These are phyloP conservation scores for Drosophila basisetae DNA, from an alignment of 2,888 invertebrate genomes.

Conservation along the genomic window DNA sequence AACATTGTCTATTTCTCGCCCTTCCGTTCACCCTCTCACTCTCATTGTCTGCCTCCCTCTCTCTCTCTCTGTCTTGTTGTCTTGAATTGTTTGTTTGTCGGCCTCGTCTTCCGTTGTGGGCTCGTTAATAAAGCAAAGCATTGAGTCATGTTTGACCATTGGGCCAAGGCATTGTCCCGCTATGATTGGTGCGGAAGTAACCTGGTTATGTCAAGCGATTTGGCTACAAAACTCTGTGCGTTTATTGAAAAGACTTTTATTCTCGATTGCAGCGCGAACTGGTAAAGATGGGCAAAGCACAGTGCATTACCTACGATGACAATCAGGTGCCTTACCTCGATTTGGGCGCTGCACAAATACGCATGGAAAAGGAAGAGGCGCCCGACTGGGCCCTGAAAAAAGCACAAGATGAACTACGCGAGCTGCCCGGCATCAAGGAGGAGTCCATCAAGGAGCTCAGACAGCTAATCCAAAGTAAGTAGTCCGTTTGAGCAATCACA, in stretches of 20 bases:
- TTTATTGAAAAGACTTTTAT: constrained; percentile 52
- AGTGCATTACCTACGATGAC: constrained; percentile 86
- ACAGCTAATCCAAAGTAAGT: constrained; percentile 86
- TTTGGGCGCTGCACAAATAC: constrained; percentile 87
- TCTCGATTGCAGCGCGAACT: constrained; percentile 63
- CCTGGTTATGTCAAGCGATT: constrained; percentile 54
- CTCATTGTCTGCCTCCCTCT: neutral
- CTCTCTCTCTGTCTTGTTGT: constrained; percentile 5
- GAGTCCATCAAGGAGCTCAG: constrained; percentile 87
- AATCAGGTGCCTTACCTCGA: constrained; percentile 88
- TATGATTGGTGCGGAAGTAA: constrained; percentile 62
- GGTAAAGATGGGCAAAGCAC: constrained; percentile 75
- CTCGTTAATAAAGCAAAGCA: constrained; percentile 67
- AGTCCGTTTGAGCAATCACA: neutral
- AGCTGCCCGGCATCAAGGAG: constrained; percentile 89
- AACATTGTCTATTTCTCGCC: constrained; percentile 45
- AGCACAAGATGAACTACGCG: constrained; percentile 89
- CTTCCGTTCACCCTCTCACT: constrained; percentile 6
- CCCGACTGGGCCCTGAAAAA: constrained; percentile 87
- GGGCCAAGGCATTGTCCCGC: constrained; percentile 73
- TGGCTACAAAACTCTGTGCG: constrained; percentile 54
- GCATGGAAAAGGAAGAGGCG: constrained; percentile 88
- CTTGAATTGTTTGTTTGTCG: constrained; percentile 30
- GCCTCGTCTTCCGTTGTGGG: constrained; percentile 56
- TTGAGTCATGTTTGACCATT: constrained; percentile 69